These are phyloP conservation scores for Hyposmocoma kahamanoa DNA, from an alignment of 1,140 invertebrate species.

Conservation along the genomic window DNA sequence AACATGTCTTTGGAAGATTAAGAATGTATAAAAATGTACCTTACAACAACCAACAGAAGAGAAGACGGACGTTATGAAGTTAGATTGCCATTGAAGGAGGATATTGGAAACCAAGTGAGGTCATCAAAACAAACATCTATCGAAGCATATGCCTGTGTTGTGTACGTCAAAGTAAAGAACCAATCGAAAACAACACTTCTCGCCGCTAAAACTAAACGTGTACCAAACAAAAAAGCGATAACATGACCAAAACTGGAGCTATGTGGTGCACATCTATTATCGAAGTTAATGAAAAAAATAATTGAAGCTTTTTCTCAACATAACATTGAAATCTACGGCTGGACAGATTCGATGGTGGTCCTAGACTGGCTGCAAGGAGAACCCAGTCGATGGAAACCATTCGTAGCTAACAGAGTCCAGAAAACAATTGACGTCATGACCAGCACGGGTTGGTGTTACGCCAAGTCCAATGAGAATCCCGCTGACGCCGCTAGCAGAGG, in stretches of 20 bases:
- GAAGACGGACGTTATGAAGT: no score
- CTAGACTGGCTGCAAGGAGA: slow-evolving; percentile 18
- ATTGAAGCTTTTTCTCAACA: not conserved
- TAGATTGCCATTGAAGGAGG: no score
- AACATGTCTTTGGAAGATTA: no score
- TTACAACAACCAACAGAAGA: no score
- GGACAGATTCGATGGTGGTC: slow-evolving; percentile 16
- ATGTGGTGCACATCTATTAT: slow-evolving; percentile 14
- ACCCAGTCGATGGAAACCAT: slow-evolving; percentile 10
- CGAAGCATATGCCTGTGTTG: slow-evolving; percentile 16
- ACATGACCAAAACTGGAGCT: slow-evolving; percentile 19
- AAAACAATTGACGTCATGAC: slow-evolving; percentile 8
- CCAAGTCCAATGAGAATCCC: slow-evolving; percentile 11
- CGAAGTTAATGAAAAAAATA: slow-evolving; percentile 18
- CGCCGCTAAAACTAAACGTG: slow-evolving; percentile 13
- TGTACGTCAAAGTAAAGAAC: slow-evolving; percentile 24
- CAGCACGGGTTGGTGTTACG: slow-evolving; percentile 5
- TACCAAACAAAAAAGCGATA: slow-evolving; percentile 10
- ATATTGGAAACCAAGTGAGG: no score
- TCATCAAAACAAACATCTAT: no score
- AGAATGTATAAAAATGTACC: no score
- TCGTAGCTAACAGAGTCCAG: slow-evolving; percentile 12
- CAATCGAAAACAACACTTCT: slow-evolving; percentile 9
- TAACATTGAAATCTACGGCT: slow-evolving; percentile 8
- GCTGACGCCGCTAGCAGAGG: slow-evolving; percentile 35